Conservation (phyloP, 2,797 vertebrate species). For the Eleutherodactylus coqui region DNA sequence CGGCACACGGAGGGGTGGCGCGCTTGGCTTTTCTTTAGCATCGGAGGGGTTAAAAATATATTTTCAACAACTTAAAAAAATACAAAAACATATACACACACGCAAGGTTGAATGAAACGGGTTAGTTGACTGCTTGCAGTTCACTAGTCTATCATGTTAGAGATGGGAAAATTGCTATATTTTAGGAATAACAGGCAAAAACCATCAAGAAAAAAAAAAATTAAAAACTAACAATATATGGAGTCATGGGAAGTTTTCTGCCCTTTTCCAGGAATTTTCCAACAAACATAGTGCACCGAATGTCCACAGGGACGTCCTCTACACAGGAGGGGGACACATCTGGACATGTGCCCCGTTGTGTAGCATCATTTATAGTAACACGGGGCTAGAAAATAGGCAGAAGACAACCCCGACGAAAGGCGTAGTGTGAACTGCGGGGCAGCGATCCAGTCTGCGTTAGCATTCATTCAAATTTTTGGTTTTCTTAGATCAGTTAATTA, state of each 20-base stretch:
- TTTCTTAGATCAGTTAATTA: conserved; percentile 66
- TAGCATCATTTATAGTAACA: conserved; percentile 36
- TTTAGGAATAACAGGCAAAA: conserved; percentile 3
- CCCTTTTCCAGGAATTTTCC: conserved; percentile 60
- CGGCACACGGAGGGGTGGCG: conserved; percentile 9
- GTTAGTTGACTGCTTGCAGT: conserved; percentile 81
- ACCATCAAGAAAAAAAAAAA: background rate
- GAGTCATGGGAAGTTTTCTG: conserved; percentile 67
- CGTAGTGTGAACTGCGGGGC: conserved; percentile 68
- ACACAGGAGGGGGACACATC: conserved; percentile 63
- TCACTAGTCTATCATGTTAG: conserved; percentile 73
- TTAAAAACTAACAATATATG: background rate
- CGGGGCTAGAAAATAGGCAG: conserved; percentile 65
- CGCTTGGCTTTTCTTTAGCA: conserved; percentile 15
- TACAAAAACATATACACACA: conserved; percentile 67
- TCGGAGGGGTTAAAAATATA: conserved; percentile 63
- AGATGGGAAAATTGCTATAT: conserved; percentile 18
- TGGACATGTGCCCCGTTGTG: conserved; percentile 62
- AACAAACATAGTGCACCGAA: conserved; percentile 64
- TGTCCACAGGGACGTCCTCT: conserved; percentile 54
- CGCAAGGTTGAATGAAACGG: conserved; percentile 77
- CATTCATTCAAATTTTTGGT: conserved; percentile 67
- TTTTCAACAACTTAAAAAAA: conserved; percentile 61
- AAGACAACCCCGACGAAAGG: conserved; percentile 66
- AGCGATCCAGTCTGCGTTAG: conserved; percentile 68